Evolutionary conservation across 2,797 vertebrate species (phyloP).

Genomic region (Erpetoichthys calabaricus): DNA sequence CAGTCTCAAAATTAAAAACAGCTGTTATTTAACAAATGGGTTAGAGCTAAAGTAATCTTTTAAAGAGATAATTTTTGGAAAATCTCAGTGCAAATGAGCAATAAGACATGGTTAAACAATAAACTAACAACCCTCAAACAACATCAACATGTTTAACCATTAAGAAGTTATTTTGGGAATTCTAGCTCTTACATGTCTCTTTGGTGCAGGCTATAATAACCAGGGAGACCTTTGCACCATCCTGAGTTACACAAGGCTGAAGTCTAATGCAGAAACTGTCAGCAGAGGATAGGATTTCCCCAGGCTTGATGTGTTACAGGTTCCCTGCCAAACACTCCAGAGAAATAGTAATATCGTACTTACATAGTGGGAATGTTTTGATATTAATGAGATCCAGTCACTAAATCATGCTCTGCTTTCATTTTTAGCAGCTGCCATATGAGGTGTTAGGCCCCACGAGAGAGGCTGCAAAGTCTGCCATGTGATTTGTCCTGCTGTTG

Average conservation of each 20-base stretch:
- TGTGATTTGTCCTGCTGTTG: conserved; percentile 2
- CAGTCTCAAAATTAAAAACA: too few species aligned
- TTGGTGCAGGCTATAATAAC: conserved; percentile 5
- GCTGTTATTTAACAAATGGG: too few species aligned
- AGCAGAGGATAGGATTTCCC: conserved; percentile 6
- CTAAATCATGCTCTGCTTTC: conserved; percentile 10
- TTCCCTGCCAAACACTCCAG: background rate
- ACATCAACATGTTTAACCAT: too few species aligned
- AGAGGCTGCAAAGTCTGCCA: background rate
- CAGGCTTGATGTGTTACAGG: conserved; percentile 3
- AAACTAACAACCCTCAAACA: too few species aligned
- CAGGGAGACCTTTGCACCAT: background rate
- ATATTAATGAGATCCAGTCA: conserved; percentile 12
- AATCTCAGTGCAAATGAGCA: too few species aligned
- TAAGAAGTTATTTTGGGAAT: too few species aligned
- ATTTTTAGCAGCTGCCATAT: conserved; percentile 8
- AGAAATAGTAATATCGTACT: background rate
- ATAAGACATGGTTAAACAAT: too few species aligned
- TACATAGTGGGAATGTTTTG: conserved; percentile 4
- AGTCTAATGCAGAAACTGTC: conserved; percentile 1
- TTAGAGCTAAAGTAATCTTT: too few species aligned
- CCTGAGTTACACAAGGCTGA: background rate
- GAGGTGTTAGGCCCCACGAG: conserved; percentile 6
- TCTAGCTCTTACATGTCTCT: background rate
- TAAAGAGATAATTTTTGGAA: too few species aligned